Base-by-base conservation (phyloP, 92 coral and sea anemone species). In the Chrysogorgia sp. region DNA sequence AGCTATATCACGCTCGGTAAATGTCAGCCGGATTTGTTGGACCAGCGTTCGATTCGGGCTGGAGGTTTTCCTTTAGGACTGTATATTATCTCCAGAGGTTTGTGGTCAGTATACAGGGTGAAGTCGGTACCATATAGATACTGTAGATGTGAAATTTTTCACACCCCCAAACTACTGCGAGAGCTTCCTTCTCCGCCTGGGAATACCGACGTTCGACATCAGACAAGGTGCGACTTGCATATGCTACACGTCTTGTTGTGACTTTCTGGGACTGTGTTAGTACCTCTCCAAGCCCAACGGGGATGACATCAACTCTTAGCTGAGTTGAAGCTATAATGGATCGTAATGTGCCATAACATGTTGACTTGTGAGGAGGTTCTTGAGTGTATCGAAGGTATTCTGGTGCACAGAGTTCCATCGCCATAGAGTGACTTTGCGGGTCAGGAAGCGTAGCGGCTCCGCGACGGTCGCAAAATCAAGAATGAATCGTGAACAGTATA, bases 91-190 rank as follows among this genome's bases (percentile, higher is more conserved):
- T 66, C 72, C 55, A 66, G 23, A 8, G 55, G 72, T 33, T 66
- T 66, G 53, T 66, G 72, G 55, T 66, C 72, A 17, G 72, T 66
- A 52, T 66, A 66, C 3, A 66, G 34, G 52, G 55, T 66, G 30
- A 66, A 66, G 2, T 66, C 55, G 14, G 52, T 66, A 0, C 52
- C 52, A 31, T 34, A 66, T 9, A 66, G 52, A n/a, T n/a, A n/a
- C n/a, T n/a, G 55, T 66, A 66, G 20, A 66, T n/a, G 53, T 66
- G 72, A 52, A 37, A 66, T 64, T 66, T 66, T 50, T 35, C 69
- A 63, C 69, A 63, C 40, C 72, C 33, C 74, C 28, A 40, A 17
- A 67, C 74, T 32, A 67, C 57, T 5, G 53, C 52, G 31, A 40
- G 72, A 52, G 72, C 53, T 66, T 66, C 55, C 20, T 67, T 67